Evolutionary conservation across 2,888 invertebrate genomes (phyloP).

Genomic region (Epirrhoe tristata): DNA sequence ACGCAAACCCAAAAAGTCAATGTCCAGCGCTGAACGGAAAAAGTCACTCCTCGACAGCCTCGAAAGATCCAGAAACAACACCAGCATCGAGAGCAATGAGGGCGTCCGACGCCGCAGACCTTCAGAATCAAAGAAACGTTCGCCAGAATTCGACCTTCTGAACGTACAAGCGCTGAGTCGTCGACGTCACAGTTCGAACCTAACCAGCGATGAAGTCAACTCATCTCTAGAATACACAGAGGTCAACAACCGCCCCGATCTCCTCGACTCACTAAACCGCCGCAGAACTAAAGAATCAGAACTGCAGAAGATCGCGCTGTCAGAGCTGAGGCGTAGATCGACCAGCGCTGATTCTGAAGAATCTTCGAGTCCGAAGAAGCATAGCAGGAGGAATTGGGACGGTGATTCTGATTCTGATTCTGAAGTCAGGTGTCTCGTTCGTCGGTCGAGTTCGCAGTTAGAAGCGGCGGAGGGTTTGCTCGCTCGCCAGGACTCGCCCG

Average conservation of each 20-base stretch:
- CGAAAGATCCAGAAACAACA: slow-evolving; percentile 78
- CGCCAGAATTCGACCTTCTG: slow-evolving; percentile 77
- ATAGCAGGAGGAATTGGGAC: slow-evolving; percentile 65
- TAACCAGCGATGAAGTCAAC: slow-evolving; percentile 81
- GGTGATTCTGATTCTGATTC: slow-evolving; percentile 88
- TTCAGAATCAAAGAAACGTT: slow-evolving; percentile 74
- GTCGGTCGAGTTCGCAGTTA: slow-evolving; percentile 87
- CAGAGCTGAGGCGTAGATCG: slow-evolving; percentile 76
- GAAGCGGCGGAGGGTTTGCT: slow-evolving; percentile 86
- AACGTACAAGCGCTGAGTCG: slow-evolving; percentile 76
- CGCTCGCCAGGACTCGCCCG: slow-evolving; percentile 78
- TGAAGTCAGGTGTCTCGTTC: slow-evolving; percentile 87
- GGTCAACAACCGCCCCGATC: slow-evolving; percentile 79
- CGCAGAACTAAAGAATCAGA: slow-evolving; percentile 69
- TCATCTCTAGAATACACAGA: slow-evolving; percentile 81
- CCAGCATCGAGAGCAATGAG: slow-evolving; percentile 80
- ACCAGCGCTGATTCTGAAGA: slow-evolving; percentile 75
- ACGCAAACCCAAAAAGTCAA: slow-evolving; percentile 79
- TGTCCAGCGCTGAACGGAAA: slow-evolving; percentile 82
- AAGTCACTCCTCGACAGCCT: slow-evolving; percentile 78
- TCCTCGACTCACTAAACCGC: slow-evolving; percentile 74
- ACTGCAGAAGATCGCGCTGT: slow-evolving; percentile 71
- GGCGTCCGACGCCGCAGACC: slow-evolving; percentile 72
- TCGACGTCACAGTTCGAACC: slow-evolving; percentile 77
- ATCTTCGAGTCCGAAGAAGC: slow-evolving; percentile 72